Evolutionary conservation across 1,140 invertebrate species (phyloP).

Genomic region (Scaptomyza graminum): DNA sequence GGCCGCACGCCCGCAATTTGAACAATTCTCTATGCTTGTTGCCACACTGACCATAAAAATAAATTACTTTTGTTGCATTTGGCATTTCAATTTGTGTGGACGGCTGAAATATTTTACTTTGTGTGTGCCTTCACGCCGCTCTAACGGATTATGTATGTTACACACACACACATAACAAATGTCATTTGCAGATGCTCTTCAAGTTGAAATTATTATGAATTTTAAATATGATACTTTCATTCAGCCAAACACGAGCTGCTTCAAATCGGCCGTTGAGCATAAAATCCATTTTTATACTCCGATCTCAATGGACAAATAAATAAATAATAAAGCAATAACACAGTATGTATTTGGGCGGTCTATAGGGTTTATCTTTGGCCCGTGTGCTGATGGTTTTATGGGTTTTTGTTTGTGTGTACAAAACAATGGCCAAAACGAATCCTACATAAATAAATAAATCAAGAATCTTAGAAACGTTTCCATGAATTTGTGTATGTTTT

Average conservation of each 20-base stretch:
- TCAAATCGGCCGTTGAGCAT: conserved; percentile 23
- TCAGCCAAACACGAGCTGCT: conserved; percentile 23
- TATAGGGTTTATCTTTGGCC: conserved; percentile 53
- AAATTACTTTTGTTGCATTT: conserved; percentile 76
- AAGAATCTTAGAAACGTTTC: conserved; percentile 13
- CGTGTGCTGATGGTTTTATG: conserved; percentile 68
- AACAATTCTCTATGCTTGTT: conserved; percentile 51
- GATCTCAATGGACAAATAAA: too few species aligned
- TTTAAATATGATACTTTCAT: conserved; percentile 37
- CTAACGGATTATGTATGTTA: conserved; percentile 54
- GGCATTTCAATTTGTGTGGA: conserved; percentile 75
- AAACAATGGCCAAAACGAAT: conserved; percentile 51
- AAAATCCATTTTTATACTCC: background rate
- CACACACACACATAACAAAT: conserved; percentile 26
- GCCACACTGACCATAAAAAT: conserved; percentile 61
- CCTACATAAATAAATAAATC: conserved; percentile 78
- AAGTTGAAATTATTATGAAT: conserved; percentile 33
- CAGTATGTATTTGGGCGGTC: too few species aligned
- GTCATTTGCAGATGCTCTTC: conserved; percentile 24
- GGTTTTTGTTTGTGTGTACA: conserved; percentile 52
- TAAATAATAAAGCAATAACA: too few species aligned
- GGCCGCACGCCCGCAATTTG: conserved; percentile 68
- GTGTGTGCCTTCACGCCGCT: conserved; percentile 11
- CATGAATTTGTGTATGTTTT: conserved; percentile 9
- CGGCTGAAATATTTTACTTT: conserved; percentile 65